Evolutionary conservation across 1,140 invertebrate genomes (phyloP).

Genomic region (Grapholita molesta): DNA sequence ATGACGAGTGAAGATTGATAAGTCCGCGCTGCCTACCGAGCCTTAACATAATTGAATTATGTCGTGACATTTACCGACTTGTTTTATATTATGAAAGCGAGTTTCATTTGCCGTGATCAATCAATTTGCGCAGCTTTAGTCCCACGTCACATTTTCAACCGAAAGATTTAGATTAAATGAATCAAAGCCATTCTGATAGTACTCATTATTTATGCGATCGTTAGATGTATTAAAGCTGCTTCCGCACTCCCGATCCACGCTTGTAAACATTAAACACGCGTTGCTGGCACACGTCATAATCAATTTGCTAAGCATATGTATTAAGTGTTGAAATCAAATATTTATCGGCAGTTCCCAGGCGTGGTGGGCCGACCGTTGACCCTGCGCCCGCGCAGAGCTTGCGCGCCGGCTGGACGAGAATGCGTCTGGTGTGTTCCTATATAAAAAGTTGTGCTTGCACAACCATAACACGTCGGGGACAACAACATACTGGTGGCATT

Average conservation of each 20-base stretch:
- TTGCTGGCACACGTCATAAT: slow-evolving; percentile 57
- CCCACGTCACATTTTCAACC: not conserved
- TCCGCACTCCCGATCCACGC: not conserved
- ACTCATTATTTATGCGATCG: not conserved
- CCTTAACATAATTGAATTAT: not conserved
- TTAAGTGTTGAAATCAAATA: slow-evolving; percentile 77
- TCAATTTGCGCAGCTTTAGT: not conserved
- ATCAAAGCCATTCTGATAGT: not conserved
- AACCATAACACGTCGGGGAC: slow-evolving; percentile 40
- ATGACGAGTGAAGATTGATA: not conserved
- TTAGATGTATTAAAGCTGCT: not conserved
- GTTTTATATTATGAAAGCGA: not conserved
- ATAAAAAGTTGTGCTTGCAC: slow-evolving; percentile 29
- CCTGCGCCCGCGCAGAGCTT: slow-evolving; percentile 43
- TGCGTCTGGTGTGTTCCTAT: slow-evolving; percentile 52
- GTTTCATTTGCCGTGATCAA: not conserved
- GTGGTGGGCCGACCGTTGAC: slow-evolving; percentile 68
- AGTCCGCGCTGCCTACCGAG: not conserved
- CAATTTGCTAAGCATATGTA: slow-evolving; percentile 74
- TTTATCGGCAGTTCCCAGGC: slow-evolving; percentile 73
- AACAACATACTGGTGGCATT: slow-evolving; percentile 21
- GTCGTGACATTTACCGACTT: slow-evolving; percentile 2
- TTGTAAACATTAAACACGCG: slow-evolving; percentile 47
- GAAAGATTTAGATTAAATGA: slow-evolving; percentile 1
- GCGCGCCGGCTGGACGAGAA: slow-evolving; percentile 36